Percentiles rank a stretch among this genome's conserved stretches.
Evolutionary conservation across 2,888 invertebrate species (phyloP).

Genomic region (Gastracanthus pulcherrimus): DNA sequence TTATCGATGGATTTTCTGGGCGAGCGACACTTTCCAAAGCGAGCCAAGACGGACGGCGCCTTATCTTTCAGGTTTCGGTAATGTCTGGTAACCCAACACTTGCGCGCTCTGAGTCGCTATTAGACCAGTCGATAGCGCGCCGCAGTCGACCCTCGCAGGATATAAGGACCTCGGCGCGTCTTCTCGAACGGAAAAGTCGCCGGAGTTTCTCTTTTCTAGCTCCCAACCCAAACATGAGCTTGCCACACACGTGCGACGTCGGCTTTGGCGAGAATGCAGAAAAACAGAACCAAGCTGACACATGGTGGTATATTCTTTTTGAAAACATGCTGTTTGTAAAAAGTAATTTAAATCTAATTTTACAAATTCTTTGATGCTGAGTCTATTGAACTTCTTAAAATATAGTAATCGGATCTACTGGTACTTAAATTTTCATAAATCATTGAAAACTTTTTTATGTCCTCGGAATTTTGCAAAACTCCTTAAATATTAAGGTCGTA

Average conservation of each 20-base stretch:
- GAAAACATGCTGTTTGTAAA: no score
- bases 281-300: not conserved
- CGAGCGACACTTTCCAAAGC: constrained; percentile 22
- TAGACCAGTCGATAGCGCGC: constrained; percentile 29
- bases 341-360: no score
- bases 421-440: no score
- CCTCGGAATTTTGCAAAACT: no score
- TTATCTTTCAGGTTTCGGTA: constrained; percentile 63
- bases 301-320: no score
- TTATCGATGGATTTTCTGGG: constrained; percentile 51
- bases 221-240: not conserved
- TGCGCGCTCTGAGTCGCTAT: constrained; percentile 38
- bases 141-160: not conserved
- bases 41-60: constrained; percentile 29
- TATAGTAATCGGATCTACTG: no score
- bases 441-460: no score
- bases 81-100: constrained; percentile 73
- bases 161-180: not conserved
- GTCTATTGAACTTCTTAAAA: no score
- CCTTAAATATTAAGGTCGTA: no score
- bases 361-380: no score
- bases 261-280: not conserved
- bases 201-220: constrained; percentile 31
- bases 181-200: constrained; percentile 32
- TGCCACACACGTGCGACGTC: constrained; percentile 5